These are phyloP conservation scores for Macrotrachela quadricornifera DNA, from an alignment of 1,140 invertebrate species.

Conservation along the genomic window DNA sequence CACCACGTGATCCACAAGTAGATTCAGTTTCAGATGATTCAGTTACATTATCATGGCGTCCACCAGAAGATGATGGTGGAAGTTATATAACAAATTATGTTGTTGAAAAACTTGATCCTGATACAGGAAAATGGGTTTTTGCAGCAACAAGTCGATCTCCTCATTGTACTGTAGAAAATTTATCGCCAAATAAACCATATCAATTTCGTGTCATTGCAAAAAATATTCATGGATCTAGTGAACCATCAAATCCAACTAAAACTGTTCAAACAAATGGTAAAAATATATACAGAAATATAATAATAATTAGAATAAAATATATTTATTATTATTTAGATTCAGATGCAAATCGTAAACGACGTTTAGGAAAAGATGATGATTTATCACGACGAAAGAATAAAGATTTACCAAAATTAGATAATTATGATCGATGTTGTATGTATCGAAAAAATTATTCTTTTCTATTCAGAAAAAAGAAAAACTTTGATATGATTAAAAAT, in stretches of 20 bases:
- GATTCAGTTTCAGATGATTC: slow-evolving; percentile 88
- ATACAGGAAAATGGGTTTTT: slow-evolving; percentile 60
- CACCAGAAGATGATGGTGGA: slow-evolving; percentile 63
- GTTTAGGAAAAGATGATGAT: slow-evolving; percentile 1
- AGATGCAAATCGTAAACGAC: neutral
- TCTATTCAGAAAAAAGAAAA: too few species aligned
- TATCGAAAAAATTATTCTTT: too few species aligned
- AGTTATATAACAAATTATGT: slow-evolving; percentile 85
- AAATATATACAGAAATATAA: neutral
- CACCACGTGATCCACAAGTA: slow-evolving; percentile 54
- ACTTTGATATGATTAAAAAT: too few species aligned
- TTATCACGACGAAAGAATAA: neutral
- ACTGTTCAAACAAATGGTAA: neutral
- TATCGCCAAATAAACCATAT: slow-evolving; percentile 41
- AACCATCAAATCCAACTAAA: slow-evolving; percentile 38
- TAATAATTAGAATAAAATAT: neutral
- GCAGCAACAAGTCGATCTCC: slow-evolving; percentile 57
- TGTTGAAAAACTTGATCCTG: slow-evolving; percentile 69
- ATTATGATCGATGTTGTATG: slow-evolving; percentile 79
- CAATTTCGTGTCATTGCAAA: slow-evolving; percentile 93
- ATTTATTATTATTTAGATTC: neutral
- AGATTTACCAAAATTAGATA: slow-evolving; percentile 39
- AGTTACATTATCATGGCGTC: slow-evolving; percentile 78
- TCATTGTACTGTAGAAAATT: slow-evolving; percentile 20
- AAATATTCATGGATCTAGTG: slow-evolving; percentile 81